Evolutionary conservation across 2,113 vertebrate genomes (phyloP), one percentile per base, ranked within the genome.

Genomic region (Mormyrus iriodes): DNA sequence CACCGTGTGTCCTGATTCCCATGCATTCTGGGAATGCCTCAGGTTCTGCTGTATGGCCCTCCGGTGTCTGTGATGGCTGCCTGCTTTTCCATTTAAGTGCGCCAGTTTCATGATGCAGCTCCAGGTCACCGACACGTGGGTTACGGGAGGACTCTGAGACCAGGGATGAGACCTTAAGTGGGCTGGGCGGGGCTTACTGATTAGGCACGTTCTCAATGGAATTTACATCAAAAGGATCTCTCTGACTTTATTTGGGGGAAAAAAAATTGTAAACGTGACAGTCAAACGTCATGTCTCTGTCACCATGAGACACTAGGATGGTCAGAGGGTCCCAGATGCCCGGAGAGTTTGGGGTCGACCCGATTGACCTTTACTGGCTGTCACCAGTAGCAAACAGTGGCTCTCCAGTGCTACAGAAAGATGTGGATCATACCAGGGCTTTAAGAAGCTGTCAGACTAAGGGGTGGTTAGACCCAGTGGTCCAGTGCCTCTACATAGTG

Each of bases 71-170:
- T 76, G 88, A 52, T 91, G 58, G 52, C 85, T 55, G 42, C 87
- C 58, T 24, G 88, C 83, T 90, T 87, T 91, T 93, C 69, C 48
- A 85, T 89, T 89, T 86, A 89, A 86, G 89, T 88, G 79, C 88
- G 89, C 76, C 87, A 92, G 91, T 93, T 93, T 93, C 91, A 91
- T 90, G 90, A 90, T 92, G 89, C 91, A 89, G 91, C 95, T 90
- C 93, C 89, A 89, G 91, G 89, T 93, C 82, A 89, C 92, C 91
- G 94, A 92, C 91, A 91, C 89, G 88, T 89, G 79, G 90, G 85
- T 90, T 91, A 88, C 61, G 76, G 88, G 93, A 85, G 90, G 93
- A 91, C 92, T 92, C 90, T 8, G 42, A n/a, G 39, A 69, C 10
- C 35, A 35, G 65, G 12, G 17, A 69, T 69, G 42, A 49, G 48